Evolutionary conservation across 35 echinoderm and acorn worm genomes (phyloP), one percentile per base, ranked within the genome.

Genomic region (Diadema setosum): DNA sequence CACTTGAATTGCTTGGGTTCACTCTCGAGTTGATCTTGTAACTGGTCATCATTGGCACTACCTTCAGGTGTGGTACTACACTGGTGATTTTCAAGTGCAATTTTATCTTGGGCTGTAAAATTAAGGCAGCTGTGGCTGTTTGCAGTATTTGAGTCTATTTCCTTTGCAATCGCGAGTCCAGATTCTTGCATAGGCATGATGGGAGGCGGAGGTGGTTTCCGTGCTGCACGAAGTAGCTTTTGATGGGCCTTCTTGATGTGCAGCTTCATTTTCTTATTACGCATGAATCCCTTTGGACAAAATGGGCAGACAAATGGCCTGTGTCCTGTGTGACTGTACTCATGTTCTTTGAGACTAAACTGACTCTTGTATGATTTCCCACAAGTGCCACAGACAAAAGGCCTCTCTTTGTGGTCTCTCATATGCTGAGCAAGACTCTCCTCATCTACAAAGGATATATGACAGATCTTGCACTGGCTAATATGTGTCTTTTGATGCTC

Each of bases 351-450:
- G 11, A 78, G 44, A 41, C 73, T 78, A n/a, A 32, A 78, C 73
- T 78, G 73, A 78, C 73, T 78, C 37, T 78, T 78, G 73, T 78
- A 78, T 18, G 35, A 41, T 23, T 78, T 78, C 24, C 73, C 73
- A 44, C 73, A 78, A 21, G 73, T 78, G 37, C 73, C 73, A n/a
- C 73, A 78, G 73, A 42, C 39, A 18, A 42, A 78, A n/a, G 73
- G 73, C 21, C 40, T 39, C 44, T 78, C 73, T 78, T 44, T 78
- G 18, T 78, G 73, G 37, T 78, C 73, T 44, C 24, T 21, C 73
- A 41, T 41, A 78, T 78, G 73, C 2, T 78, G 73, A n/a, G 2
- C 14, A 42, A 78, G 40, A 78, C 73, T 78, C 15, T 78, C 73
- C 40, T 78, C 35, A 44, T 44, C 30, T 24, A 78, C 9, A n/a